phyloP scores from a whole-genome alignment of 1,140 invertebrate species.

The Heliconius himera region DNA sequence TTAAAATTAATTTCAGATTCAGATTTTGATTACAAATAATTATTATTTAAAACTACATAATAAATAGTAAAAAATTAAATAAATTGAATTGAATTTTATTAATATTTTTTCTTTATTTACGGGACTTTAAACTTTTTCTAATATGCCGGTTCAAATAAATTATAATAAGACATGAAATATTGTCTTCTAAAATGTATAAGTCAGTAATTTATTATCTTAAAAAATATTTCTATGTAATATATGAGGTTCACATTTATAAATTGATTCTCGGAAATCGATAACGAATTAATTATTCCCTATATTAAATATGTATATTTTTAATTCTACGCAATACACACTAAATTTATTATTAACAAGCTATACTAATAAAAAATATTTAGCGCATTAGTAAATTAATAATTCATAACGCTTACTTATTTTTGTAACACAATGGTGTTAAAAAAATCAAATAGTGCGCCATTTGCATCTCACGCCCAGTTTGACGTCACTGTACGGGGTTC shows the following conservation, averaged over 20 bases:
- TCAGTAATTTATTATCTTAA: too few relatives aligned
- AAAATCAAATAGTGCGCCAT: slow-evolving; percentile 57
- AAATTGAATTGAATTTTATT: too few relatives aligned
- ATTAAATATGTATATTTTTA: neutral
- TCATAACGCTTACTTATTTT: neutral
- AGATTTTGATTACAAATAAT: neutral
- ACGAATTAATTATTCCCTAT: neutral
- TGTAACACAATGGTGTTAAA: slow-evolving; percentile 10
- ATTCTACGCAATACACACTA: neutral
- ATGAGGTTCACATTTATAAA: too few relatives aligned
- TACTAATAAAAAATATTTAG: neutral
- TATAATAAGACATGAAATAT: too few relatives aligned
- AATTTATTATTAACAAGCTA: neutral
- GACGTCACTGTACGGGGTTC: slow-evolving; percentile 80
- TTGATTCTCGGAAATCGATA: neutral
- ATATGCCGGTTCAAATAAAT: too few relatives aligned
- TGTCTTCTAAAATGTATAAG: too few relatives aligned
- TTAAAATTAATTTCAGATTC: too few relatives aligned
- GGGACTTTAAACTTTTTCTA: too few relatives aligned
- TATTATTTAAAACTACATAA: neutral
- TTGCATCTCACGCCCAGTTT: slow-evolving; percentile 79
- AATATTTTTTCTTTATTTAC: too few relatives aligned
- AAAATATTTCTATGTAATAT: too few relatives aligned
- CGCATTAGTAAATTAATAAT: neutral
- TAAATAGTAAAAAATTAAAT: neutral